Evolutionary conservation across 1,140 invertebrate genomes (phyloP).

Genomic region (Batillaria attramentaria): DNA sequence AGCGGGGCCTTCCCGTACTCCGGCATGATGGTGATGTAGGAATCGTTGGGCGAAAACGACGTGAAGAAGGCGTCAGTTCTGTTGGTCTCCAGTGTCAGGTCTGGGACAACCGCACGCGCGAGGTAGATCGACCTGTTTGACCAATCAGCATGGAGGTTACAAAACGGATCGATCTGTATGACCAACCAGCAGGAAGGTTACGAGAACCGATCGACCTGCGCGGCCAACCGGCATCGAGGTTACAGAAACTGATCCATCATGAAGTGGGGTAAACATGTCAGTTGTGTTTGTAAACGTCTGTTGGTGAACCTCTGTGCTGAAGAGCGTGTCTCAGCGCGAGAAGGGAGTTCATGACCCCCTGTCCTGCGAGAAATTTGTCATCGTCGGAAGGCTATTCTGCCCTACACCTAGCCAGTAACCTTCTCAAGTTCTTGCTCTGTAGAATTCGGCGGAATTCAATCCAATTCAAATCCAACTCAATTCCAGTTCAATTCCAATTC

Average conservation of each 20-base stretch:
- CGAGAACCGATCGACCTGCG: neutral
- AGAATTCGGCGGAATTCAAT: no score
- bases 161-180: neutral
- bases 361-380: no score
- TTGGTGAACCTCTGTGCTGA: no score
- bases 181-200: neutral
- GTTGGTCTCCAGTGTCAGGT: constrained; percentile 50
- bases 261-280: neutral
- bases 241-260: neutral
- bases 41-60: constrained; percentile 62
- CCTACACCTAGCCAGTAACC: no score
- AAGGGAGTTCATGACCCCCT: no score
- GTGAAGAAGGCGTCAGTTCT: constrained; percentile 51
- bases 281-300: no score
- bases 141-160: neutral
- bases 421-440: no score
- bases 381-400: no score
- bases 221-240: neutral
- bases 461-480: no score
- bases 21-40: constrained; percentile 59
- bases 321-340: no score
- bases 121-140: constrained; percentile 54
- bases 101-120: constrained; percentile 55
- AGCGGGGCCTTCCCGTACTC: constrained; percentile 55
- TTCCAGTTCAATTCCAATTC: no score